These are phyloP conservation scores for Brassicogethes aeneus DNA, from an alignment of 2,888 invertebrate genomes.

Conservation along the genomic window DNA sequence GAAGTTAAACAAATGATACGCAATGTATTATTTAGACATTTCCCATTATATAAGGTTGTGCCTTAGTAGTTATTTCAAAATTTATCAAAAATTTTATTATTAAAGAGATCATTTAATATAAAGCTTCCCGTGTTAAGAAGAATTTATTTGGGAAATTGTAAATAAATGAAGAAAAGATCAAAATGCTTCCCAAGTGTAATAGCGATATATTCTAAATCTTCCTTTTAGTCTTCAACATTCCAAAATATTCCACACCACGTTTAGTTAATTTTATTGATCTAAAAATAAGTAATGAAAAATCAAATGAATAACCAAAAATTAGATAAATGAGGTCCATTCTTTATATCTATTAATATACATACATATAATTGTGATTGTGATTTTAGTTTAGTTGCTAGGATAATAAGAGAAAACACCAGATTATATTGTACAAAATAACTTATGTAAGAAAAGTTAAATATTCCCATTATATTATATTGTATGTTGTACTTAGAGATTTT, in stretches of 20 bases:
- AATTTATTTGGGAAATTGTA: slow-evolving; percentile 26
- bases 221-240: slow-evolving; percentile 32
- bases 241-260: not conserved
- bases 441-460: slow-evolving; percentile 26
- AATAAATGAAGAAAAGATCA: slow-evolving; percentile 14
- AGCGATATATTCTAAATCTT: slow-evolving; percentile 40
- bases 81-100: slow-evolving; percentile 28
- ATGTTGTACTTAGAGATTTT: slow-evolving; percentile 35
- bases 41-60: slow-evolving; percentile 30
- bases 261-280: too few species aligned
- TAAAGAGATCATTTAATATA: slow-evolving; percentile 18
- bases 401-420: slow-evolving; percentile 35
- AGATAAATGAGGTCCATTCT: slow-evolving; percentile 25
- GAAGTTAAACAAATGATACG: too few species aligned
- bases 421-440: slow-evolving; percentile 38
- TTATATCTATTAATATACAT: slow-evolving; percentile 25
- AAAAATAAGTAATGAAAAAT: slow-evolving; percentile 12
- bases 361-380: slow-evolving; percentile 37
- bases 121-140: slow-evolving; percentile 31
- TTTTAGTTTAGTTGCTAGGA: slow-evolving; percentile 19
- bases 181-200: slow-evolving; percentile 27
- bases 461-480: slow-evolving; percentile 34
- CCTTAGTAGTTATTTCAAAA: slow-evolving; percentile 39
- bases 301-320: slow-evolving; percentile 16
- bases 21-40: not conserved